Evolutionary conservation across 1,140 invertebrate species (phyloP).

Genomic region (Neuroterus valhalla): DNA sequence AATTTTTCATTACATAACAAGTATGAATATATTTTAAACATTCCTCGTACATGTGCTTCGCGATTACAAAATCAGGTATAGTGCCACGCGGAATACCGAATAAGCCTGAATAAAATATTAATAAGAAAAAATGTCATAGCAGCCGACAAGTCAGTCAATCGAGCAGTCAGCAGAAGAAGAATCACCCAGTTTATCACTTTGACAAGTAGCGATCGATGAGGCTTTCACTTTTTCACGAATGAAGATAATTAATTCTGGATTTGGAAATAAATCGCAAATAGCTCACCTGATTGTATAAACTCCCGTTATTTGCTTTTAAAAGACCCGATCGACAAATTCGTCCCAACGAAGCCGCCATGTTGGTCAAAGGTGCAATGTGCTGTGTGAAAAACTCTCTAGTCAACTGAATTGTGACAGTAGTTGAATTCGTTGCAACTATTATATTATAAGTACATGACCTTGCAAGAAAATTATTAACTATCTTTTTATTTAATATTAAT

Average conservation of each 20-base stretch:
- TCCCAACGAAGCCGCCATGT: slow-evolving; percentile 88
- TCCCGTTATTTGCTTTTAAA: slow-evolving; percentile 78
- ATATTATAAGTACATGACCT: no score
- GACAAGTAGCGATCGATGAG: slow-evolving; percentile 14
- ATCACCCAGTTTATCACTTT: slow-evolving; percentile 33
- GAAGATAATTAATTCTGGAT: background rate
- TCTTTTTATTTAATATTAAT: no score
- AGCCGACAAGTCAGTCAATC: slow-evolving; percentile 59
- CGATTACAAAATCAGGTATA: background rate
- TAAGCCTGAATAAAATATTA: slow-evolving; percentile 31
- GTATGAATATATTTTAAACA: slow-evolving; percentile 29
- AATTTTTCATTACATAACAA: slow-evolving; percentile 67
- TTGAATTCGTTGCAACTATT: no score
- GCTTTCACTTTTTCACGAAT: background rate
- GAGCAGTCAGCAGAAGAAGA: background rate
- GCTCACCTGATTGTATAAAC: slow-evolving; percentile 75
- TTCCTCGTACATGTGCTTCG: background rate
- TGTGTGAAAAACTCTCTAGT: slow-evolving; percentile 46
- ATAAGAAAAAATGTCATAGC: slow-evolving; percentile 56
- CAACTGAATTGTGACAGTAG: slow-evolving; percentile 25
- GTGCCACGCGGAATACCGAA: background rate
- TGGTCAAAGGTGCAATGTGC: slow-evolving; percentile 74
- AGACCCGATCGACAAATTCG: slow-evolving; percentile 86
- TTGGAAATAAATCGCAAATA: slow-evolving; percentile 22
- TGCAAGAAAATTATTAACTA: no score